Evolutionary conservation across 2,888 invertebrate genomes (phyloP), one percentile per base, ranked within the genome.

Genomic region (Eupithecia centaureata): DNA sequence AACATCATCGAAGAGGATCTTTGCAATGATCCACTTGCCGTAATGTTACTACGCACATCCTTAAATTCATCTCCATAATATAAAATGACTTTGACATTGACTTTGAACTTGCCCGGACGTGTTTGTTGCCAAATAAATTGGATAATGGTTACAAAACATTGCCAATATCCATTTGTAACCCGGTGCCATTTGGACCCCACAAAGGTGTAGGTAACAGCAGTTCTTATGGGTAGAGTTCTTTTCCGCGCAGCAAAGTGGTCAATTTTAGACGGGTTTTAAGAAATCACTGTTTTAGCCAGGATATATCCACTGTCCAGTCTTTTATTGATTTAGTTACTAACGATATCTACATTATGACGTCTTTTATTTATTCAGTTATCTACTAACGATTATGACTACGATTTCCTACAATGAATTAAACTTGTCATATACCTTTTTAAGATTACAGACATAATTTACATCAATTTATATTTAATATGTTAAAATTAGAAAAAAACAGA

Each of bases 21-120:
- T 33, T 1, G 33, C 59, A 57, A 57, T 57, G 32, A 32, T 57
- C 57, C 57, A 57, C 57, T 51, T 33, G 15, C 13, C 32, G 22
- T n/a, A 30, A 56, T 52, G 52, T 15, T 56, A 54, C 47, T 63
- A 70, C 70, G 70, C 70, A 66, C 63, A 66, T 70, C 70, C 66
- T 63, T 47, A 47, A 57, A 38, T 47, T 61, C 33, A 33, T 60
- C 60, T 61, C 47, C 62, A 63, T 66, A 66, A 58, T 61, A 65
- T 62, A 59, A 52, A 70, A 71, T 69, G 65, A 72, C 27, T 77
- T 66, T 77, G 85, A 81, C 85, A 86, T 86, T 86, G 85, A 86
- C 85, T 86, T 86, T 86, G 85, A 86, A 85, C 85, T 82, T 75
- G 51, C 13, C 67, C 61, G 69, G 73, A 76, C 67, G 74, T 68